Conservation (phyloP, 2,113 vertebrate species). For the Sorex araneus region DNA sequence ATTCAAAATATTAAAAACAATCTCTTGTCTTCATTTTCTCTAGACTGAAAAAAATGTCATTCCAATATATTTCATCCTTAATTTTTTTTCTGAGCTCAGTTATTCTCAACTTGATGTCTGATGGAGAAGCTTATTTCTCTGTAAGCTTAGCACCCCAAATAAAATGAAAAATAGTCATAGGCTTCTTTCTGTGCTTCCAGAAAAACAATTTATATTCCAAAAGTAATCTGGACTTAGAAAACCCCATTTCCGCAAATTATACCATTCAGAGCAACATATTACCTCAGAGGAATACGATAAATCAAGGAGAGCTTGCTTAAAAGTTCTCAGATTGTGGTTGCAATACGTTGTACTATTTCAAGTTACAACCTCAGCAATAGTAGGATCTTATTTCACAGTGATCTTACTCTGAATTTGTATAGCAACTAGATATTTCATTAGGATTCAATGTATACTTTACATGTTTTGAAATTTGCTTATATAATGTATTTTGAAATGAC, state of each 20-base stretch:
- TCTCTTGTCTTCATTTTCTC: background rate
- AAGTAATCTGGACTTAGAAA: slow-evolving; percentile 9
- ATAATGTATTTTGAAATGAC: too few relatives aligned
- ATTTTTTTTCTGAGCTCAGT: background rate
- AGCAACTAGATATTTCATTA: slow-evolving; percentile 23
- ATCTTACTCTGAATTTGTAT: background rate
- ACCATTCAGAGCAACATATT: background rate
- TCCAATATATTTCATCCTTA: background rate
- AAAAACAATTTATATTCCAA: slow-evolving; percentile 16
- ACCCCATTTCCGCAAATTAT: background rate
- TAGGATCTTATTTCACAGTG: background rate
- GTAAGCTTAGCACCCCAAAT: background rate
- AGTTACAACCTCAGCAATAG: background rate
- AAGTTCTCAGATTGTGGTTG: slow-evolving; percentile 3
- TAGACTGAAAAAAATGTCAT: background rate
- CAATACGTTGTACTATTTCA: background rate
- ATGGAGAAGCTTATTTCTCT: background rate
- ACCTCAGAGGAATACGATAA: background rate
- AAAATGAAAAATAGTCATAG: background rate
- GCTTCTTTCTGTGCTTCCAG: slow-evolving; percentile 22
- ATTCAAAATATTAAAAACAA: background rate
- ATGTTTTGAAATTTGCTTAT: background rate
- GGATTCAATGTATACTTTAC: background rate
- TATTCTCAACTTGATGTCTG: background rate
- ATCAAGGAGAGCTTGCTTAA: background rate